Conservation (phyloP, 2,888 invertebrate species). For the Drosophila robusta region DNA sequence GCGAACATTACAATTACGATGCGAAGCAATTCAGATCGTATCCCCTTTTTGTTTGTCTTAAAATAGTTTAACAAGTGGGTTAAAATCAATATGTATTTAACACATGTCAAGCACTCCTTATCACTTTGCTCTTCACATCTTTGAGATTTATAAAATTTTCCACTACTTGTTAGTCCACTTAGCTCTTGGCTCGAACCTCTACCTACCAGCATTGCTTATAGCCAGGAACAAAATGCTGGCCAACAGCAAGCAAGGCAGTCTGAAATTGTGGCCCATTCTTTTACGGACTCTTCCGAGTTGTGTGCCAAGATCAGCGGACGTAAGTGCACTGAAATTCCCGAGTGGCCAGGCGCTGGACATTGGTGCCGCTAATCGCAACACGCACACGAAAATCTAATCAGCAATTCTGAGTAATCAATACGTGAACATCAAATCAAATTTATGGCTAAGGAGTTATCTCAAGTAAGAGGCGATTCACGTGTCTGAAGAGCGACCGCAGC, state of each 20-base stretch:
- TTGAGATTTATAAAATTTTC: background rate
- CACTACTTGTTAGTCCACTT: background rate
- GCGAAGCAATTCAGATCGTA: too few species aligned
- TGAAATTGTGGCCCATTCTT: slow-evolving; percentile 40
- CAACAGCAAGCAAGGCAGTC: slow-evolving; percentile 26
- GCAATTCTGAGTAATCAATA: slow-evolving; percentile 52
- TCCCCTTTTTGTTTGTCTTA: too few species aligned
- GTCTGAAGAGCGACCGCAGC: slow-evolving; percentile 3
- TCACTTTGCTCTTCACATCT: background rate
- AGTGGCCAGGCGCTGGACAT: background rate
- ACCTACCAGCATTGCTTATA: slow-evolving; percentile 45
- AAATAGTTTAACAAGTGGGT: too few species aligned
- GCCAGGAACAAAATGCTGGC: slow-evolving; percentile 24
- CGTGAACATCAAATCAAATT: slow-evolving; percentile 55
- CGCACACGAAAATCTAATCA: slow-evolving; percentile 62
- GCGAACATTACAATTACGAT: too few species aligned
- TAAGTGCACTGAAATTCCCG: slow-evolving; percentile 50
- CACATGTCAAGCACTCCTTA: too few species aligned
- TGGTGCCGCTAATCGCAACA: slow-evolving; percentile 19
- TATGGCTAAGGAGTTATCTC: slow-evolving; percentile 26
- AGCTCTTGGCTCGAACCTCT: background rate
- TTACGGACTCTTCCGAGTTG: slow-evolving; percentile 6
- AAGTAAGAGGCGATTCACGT: slow-evolving; percentile 28
- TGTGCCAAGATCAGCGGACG: slow-evolving; percentile 42
- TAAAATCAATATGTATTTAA: too few species aligned